These are phyloP conservation scores for Drosophila pandora DNA, from an alignment of 1,140 invertebrate species.

Conservation along the genomic window DNA sequence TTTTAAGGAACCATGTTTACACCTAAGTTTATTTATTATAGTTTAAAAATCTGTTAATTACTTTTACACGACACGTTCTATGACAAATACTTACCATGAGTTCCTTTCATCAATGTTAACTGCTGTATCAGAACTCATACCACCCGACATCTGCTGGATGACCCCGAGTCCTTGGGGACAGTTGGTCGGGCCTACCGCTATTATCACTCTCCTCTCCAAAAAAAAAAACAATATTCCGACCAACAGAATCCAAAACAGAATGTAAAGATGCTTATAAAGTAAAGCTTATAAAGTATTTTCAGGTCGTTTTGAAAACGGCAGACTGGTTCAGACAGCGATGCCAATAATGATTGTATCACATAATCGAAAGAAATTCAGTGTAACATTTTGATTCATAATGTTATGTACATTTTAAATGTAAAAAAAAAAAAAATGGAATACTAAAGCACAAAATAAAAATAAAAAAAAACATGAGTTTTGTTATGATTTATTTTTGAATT, in stretches of 20 bases:
- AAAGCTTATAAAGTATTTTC: slow-evolving; percentile 18
- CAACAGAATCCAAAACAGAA: slow-evolving; percentile 11
- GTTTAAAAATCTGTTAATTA: slow-evolving; percentile 65
- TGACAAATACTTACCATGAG: slow-evolving; percentile 55
- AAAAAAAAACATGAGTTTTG: slow-evolving; percentile 23
- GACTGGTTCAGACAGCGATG: slow-evolving; percentile 21
- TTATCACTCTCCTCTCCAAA: neutral
- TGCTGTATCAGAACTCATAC: slow-evolving; percentile 42
- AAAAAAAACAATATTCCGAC: slow-evolving; percentile 1
- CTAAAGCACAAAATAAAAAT: slow-evolving; percentile 52
- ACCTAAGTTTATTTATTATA: slow-evolving; percentile 75
- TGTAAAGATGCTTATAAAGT: slow-evolving; percentile 18
- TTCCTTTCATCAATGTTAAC: slow-evolving; percentile 72
- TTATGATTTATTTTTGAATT: slow-evolving; percentile 30
- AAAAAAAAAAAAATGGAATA: slow-evolving; percentile 47
- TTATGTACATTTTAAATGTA: slow-evolving; percentile 73
- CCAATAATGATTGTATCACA: slow-evolving; percentile 32
- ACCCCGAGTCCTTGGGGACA: slow-evolving; percentile 16
- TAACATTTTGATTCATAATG: slow-evolving; percentile 56
- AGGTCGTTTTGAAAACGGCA: slow-evolving; percentile 46
- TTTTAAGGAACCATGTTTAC: slow-evolving; percentile 59
- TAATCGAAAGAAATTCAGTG: slow-evolving; percentile 32
- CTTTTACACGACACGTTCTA: slow-evolving; percentile 52
- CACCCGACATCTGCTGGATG: slow-evolving; percentile 43
- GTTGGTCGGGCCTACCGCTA: slow-evolving; percentile 23